phyloP scores from a whole-genome alignment of 2,113 vertebrate genomes.

The Oryzias curvinotus region DNA sequence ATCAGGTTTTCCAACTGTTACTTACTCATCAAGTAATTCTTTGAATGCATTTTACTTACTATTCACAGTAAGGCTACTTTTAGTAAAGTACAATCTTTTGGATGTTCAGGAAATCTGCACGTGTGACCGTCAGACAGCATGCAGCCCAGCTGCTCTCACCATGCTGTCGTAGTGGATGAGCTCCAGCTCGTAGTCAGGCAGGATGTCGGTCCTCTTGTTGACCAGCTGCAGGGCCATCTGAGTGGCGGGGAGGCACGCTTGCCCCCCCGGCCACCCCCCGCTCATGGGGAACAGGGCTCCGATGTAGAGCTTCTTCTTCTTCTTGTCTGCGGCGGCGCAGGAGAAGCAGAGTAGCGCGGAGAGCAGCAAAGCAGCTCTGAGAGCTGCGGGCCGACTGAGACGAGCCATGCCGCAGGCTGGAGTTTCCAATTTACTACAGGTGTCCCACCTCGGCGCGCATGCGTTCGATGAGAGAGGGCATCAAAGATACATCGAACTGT shows the following conservation, averaged over 20 bases:
- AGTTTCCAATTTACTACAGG: background rate
- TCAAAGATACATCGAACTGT: too few species aligned
- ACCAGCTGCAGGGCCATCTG: conserved; percentile 88
- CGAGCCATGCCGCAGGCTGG: conserved; percentile 1
- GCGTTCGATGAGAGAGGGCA: background rate
- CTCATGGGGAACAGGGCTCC: conserved; percentile 90
- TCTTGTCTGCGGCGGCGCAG: conserved; percentile 73
- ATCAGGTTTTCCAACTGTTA: too few species aligned
- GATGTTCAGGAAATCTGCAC: too few species aligned
- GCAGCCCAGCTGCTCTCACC: conserved; percentile 67
- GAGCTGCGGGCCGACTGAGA: conserved; percentile 16
- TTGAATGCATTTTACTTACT: too few species aligned
- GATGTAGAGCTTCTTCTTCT: conserved; percentile 88
- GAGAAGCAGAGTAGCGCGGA: conserved; percentile 67
- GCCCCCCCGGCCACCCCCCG: conserved; percentile 88
- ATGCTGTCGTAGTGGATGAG: conserved; percentile 88
- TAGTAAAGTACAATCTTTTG: too few species aligned
- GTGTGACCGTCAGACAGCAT: too few species aligned
- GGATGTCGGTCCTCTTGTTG: conserved; percentile 85
- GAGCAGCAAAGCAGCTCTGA: too few species aligned
- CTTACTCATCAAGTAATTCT: too few species aligned
- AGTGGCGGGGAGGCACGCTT: conserved; percentile 86
- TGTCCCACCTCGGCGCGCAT: background rate
- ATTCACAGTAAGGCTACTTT: too few species aligned
- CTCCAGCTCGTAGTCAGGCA: conserved; percentile 87